These are phyloP conservation scores for Cyclophora albipunctata DNA, from an alignment of 2,888 invertebrate genomes.

Conservation along the genomic window DNA sequence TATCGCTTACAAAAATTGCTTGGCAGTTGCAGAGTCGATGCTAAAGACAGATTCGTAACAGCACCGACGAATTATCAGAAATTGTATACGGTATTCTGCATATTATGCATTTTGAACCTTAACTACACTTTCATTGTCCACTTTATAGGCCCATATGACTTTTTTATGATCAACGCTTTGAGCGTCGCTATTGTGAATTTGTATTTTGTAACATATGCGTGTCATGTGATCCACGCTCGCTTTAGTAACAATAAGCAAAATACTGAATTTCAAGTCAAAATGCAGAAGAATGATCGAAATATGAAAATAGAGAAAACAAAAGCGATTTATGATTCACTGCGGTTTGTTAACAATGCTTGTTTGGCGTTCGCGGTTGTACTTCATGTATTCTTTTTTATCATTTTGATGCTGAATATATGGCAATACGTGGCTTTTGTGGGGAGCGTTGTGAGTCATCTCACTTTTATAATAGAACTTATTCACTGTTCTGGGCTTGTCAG, in stretches of 20 bases:
- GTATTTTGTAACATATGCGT: conserved; percentile 22
- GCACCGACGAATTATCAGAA: conserved; percentile 39
- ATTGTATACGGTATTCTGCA: conserved; percentile 27
- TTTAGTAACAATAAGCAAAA: conserved; percentile 38
- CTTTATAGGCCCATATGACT: conserved; percentile 11
- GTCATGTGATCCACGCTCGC: conserved; percentile 35
- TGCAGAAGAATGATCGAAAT: conserved; percentile 45
- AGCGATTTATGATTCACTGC: conserved; percentile 23
- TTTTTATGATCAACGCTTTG: conserved; percentile 16
- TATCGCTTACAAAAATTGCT: conserved; percentile 31
- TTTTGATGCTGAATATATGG: conserved; percentile 8
- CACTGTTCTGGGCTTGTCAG: conserved; percentile 33
- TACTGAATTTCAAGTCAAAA: conserved; percentile 34
- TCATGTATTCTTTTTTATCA: conserved; percentile 10
- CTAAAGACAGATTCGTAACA: conserved; percentile 36
- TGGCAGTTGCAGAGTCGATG: conserved; percentile 39
- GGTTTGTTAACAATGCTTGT: conserved; percentile 19
- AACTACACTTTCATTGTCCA: conserved; percentile 12
- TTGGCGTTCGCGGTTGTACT: conserved; percentile 15
- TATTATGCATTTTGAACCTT: conserved; percentile 22
- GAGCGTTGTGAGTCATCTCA: conserved; percentile 23
- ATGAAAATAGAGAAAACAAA: conserved; percentile 37
- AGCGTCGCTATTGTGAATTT: conserved; percentile 15
- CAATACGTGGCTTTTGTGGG: conserved; percentile 15
- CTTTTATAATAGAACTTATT: conserved; percentile 34